Base-by-base conservation (phyloP, 2,113 vertebrate genomes). In the Perca flavescens region DNA sequence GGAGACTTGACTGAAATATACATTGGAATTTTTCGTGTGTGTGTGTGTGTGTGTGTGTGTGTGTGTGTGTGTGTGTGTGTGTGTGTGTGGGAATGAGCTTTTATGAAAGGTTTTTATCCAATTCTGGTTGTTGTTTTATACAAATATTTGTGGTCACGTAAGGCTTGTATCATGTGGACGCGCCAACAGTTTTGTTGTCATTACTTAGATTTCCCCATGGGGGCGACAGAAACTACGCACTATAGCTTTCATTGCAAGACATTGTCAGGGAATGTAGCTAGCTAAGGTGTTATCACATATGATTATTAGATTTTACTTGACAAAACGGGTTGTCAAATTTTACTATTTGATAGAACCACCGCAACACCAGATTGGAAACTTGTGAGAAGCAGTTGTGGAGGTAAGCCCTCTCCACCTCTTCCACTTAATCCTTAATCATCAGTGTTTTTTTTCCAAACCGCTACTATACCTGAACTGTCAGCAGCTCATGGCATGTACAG, bases 1-100 rank as follows among this genome's bases (percentile, higher is more conserved):
- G 61, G 84, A 92, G 86, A 84, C 87, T 83, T 56, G 80, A 87
- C 86, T 89, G 78, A 92, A 93, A 92, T 90, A 88, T 87, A 90
- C 74, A 78, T 79, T 69, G 87, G 90, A 88, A 85, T 25, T 25
- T 25, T 25, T 25, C 25, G 34, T 88, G 31, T 34, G 31, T 34
- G 40, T 64, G 11, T 40, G 71, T 36, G 71, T 43, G 34, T 88
- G 31, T 34, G 31, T 34, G 36, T 64, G 11, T 40, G 71, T 36
- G 71, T 43, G 34, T 88, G 31, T 34, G 31, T 34, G 36, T 64
- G 11, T 40, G 71, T 36, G 71, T 43, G 34, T 61, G 67, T 34
- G 47, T 14, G 65, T 71, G 79, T 73, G 25, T 66, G 82, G 71
- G 81, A 85, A 84, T 77, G 50, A 70, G 67, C 49, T 78, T 82